Base-by-base conservation (phyloP, 2,113 vertebrate genomes). In the Motacilla tschutschensis region DNA sequence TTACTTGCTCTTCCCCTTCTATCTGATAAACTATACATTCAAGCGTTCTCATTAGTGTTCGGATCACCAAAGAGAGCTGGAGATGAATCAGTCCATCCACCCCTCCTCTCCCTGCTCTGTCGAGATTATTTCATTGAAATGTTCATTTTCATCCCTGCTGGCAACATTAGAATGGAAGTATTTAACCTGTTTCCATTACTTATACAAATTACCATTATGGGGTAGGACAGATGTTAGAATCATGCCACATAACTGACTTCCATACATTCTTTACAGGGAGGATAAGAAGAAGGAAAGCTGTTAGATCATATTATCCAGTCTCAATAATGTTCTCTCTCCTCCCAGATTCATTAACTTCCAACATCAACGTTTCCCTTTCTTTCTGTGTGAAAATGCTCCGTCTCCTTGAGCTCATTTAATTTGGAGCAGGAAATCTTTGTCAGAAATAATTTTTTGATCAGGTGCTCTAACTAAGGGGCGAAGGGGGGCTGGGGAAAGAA, bases 181-280 rank as follows among this genome's bases (percentile, higher is more conserved):
- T 95, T 96, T 96, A 96, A 96, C 96, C 96, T 96, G 96, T 95
- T 96, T 93, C 97, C 96, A 95, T 96, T 95, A 96, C 95, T 95
- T 95, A 95, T 87, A 96, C 95, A 97, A 96, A 97, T 95, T 88
- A 93, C 96, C 92, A 90, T 92, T 91, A 94, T 88, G 91, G 93
- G 91, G 88, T 83, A 94, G 95, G 95, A 95, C 95, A 95, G 96
- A 96, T 92, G 96, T 94, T 94, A 95, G 92, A 95, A 93, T 86
- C 90, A 78, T 86, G 89, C 94, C 95, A 94, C 90, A 64, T 70
- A 89, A 93, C 94, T 82, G 83, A 94, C 96, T 95, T 92, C 92
- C 93, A 82, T 76, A 82, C 84, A 87, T 91, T 94, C 96, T 94
- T 95, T 92, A 93, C 88, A 1, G 87, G 76, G 67, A 94, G 92